Evolutionary conservation across 2,888 invertebrate genomes (phyloP), one percentile per base, ranked within the genome.

Genomic region (Suillia variegata): DNA sequence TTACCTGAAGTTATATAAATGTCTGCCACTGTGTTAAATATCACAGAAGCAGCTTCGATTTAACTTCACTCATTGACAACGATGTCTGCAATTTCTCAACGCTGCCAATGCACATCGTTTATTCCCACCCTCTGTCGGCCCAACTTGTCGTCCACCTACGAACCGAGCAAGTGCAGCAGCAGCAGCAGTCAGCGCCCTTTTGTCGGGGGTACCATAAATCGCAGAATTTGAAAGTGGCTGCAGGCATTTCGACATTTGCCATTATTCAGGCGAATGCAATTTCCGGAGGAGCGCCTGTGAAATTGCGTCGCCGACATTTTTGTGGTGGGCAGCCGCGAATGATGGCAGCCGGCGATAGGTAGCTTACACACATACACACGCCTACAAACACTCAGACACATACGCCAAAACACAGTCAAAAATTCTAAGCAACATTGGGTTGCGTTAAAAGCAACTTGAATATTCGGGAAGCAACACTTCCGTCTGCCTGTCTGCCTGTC

Each of bases 241-340:
- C n/a, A n/a, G n/a, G n/a, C 57, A 58, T 58, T 59, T 62, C 59
- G 55, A 48, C 54, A 62, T 59, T 57, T 59, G 48, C 62, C 57
- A 62, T 62, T 58, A 59, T 54, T 49, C 57, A 56, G 47, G 45
- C 48, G 63, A 62, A 62, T 53, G 58, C 62, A 65, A 63, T 67
- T 65, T 65, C 63, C 63, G 61, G 38, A n/a, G n/a, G 56, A 54
- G 59, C 54, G 59, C 34, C 62, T 54, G 58, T 42, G 55, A 56
- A 63, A 62, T 59, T 66, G 61, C 50, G 54, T 31, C 48, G 13
- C 4, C 45, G 57, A 47, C 59, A 57, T 55, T 52, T n/a, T n/a
- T 52, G 47, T 45, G 45, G 55, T 34, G 53, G 13, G 4, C n/a
- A n/a, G 38, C 13, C 12, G n/a, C n/a, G n/a, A n/a, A n/a, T 38